These are phyloP conservation scores for Eolophus roseicapilla DNA, from an alignment of 2,113 vertebrate species.

Conservation along the genomic window DNA sequence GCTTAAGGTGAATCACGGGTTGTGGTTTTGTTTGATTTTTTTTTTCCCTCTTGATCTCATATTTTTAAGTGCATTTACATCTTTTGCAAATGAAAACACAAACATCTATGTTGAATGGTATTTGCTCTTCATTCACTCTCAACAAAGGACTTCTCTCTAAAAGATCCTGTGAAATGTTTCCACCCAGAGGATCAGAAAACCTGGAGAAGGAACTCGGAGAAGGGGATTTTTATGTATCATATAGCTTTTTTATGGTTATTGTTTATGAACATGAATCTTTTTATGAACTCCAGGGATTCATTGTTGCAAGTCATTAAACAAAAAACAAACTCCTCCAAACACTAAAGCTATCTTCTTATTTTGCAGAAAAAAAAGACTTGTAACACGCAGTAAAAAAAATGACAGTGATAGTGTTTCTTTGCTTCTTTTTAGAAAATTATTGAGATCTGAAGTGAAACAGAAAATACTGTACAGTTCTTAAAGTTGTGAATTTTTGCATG, in stretches of 20 bases:
- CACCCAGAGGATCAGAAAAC: neutral
- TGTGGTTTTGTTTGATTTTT: neutral
- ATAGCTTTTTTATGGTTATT: neutral
- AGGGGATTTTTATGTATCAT: neutral
- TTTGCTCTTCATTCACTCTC: conserved; percentile 16
- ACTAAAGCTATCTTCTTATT: neutral
- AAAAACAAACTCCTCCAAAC: neutral
- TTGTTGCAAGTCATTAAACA: neutral
- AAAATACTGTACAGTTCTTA: neutral
- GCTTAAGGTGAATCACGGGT: neutral
- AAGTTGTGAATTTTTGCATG: neutral
- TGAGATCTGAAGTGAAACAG: neutral
- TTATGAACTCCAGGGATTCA: neutral
- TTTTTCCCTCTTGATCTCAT: neutral
- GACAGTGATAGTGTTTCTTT: neutral
- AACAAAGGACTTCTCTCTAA: neutral
- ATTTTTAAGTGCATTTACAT: conserved; percentile 2
- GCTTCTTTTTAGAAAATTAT: neutral
- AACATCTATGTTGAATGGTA: neutral
- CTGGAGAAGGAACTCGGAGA: neutral
- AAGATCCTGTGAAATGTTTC: neutral
- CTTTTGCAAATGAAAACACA: conserved; percentile 5
- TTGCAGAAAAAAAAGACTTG: neutral
- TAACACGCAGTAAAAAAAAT: neutral
- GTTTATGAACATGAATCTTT: neutral